Evolutionary conservation across 2,888 invertebrate genomes (phyloP).

Genomic region (Gymnoscelis rufifasciata): DNA sequence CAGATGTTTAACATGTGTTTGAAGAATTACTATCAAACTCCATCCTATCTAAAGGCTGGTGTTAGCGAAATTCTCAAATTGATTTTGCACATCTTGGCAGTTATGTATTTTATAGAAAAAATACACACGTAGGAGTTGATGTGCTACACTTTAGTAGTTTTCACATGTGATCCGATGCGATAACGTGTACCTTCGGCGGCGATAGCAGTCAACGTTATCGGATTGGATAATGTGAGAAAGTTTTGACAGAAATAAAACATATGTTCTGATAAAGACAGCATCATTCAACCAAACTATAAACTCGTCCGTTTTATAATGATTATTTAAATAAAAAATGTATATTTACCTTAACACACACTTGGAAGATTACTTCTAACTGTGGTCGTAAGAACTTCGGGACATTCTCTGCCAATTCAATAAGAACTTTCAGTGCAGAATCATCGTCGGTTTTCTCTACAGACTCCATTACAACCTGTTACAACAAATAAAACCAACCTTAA

Average conservation of each 20-base stretch:
- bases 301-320: too few relatives aligned
- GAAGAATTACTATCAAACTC: conserved; percentile 75
- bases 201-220: too few relatives aligned
- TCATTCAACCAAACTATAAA: too few relatives aligned
- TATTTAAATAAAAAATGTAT: too few relatives aligned
- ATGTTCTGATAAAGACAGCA: too few relatives aligned
- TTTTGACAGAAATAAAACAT: too few relatives aligned
- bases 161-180: too few relatives aligned
- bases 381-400: conserved; percentile 95
- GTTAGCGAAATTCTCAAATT: conserved; percentile 72
- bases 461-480: conserved; percentile 83
- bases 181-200: too few relatives aligned
- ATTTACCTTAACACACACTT: conserved; percentile 43
- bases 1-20: too few relatives aligned
- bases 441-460: conserved; percentile 91
- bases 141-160: conserved; percentile 32
- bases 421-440: conserved; percentile 93
- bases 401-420: conserved; percentile 96
- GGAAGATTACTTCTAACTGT: conserved; percentile 90
- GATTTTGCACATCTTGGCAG: conserved; percentile 66
- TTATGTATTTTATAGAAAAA: conserved; percentile 47
- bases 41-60: conserved; percentile 53
- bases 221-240: too few relatives aligned
- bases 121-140: conserved; percentile 54
- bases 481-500: too few relatives aligned